Conservation (phyloP, 2,113 vertebrate species). For the Sylvietta virens region DNA sequence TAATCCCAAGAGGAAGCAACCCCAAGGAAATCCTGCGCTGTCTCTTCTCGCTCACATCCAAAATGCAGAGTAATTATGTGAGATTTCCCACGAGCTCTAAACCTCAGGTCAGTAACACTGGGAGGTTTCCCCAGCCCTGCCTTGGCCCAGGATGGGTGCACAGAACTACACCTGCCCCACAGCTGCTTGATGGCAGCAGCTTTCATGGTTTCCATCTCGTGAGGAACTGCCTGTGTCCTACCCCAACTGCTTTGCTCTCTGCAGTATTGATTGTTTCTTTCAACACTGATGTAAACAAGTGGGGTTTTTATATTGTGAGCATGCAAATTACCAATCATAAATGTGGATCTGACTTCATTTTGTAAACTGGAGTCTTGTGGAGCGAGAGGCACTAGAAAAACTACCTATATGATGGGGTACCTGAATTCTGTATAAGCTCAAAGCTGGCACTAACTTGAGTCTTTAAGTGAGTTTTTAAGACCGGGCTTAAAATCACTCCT, state of each 20-base stretch:
- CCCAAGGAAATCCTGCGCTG: rapidly evolving
- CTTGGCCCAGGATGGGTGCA: neutral
- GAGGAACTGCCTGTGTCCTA: neutral
- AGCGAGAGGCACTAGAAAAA: neutral
- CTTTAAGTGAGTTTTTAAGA: neutral
- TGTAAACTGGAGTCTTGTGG: neutral
- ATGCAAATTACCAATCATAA: neutral
- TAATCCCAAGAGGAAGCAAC: neutral
- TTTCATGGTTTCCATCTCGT: rapidly evolving
- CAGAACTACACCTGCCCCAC: neutral
- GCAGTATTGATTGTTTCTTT: rapidly evolving
- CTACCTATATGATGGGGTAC: rapidly evolving
- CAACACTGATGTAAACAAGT: neutral
- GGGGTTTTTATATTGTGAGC: neutral
- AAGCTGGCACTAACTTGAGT: rapidly evolving
- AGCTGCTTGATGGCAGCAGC: neutral
- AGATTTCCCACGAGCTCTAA: rapidly evolving
- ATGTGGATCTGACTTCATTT: rapidly evolving
- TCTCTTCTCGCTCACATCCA: rapidly evolving
- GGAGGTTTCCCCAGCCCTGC: neutral
- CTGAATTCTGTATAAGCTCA: neutral
- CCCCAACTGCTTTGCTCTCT: neutral
- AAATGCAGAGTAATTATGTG: neutral
- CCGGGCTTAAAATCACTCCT: neutral
- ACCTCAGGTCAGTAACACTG: rapidly evolving